Evolutionary conservation across 1,140 invertebrate species (phyloP), one percentile per base, ranked within the genome.

Genomic region (Sarcophaga bullata): DNA sequence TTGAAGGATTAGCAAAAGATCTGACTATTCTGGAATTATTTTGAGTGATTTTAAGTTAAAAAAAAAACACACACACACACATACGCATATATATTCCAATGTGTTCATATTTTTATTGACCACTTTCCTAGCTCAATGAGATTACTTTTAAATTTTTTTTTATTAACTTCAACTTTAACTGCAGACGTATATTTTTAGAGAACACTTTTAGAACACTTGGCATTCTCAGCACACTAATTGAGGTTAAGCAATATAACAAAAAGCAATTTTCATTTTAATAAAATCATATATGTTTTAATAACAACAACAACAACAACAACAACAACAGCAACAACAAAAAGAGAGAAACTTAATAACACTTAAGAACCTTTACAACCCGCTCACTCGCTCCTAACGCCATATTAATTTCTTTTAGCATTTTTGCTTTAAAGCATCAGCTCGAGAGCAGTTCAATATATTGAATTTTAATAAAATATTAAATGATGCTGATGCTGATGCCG

Each of bases 161-260:
- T 37, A 37, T 37, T 37, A 4, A 37, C 25, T 37, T 37, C 4
- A 37, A 37, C 4, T 37, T 37, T 37, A 1, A 37, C 25, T 37
- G 1, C 25, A 37, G 4, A 37, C 1, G 25, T 37, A 37, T 37
- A 37, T 37, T 37, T 37, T 37, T 37, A 37, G 4, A 37, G 25
- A 1, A 37, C 4, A 37, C 17, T 72, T 72, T 72, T 72, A 25
- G 62, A 4, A 10, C 62, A 25, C 62, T 25, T 9, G 15, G 37
- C 62, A 72, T 25, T 19, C 49, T 52, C 48, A 17, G 2, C 25
- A 78, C 48, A 50, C 75, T 78, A 78, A 78, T 78, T 78, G 75
- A 78, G 48, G 75, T 78, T 78, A 78, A 78, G 75, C 75, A 78
- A 78, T 78, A 52, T 50, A 78, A 78, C 75, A 50, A 78, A 78